Base-by-base conservation (phyloP, 53 echinoderm and acorn worm species). In the Holothuria scabra region DNA sequence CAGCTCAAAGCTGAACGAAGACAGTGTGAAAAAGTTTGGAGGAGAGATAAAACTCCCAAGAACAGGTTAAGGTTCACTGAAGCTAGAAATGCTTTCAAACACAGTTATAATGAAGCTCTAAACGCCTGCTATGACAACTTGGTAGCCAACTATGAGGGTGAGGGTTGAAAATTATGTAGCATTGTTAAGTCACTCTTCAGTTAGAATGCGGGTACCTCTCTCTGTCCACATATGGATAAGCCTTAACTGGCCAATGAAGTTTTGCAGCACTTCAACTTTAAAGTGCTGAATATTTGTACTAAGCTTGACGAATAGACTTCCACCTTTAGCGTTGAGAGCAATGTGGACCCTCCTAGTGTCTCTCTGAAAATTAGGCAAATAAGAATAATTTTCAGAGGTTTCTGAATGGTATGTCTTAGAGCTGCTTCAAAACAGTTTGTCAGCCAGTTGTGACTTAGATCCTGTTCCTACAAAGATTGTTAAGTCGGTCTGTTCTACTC, bases 181-280 rank as follows among this genome's bases (percentile, higher is more conserved):
- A 9, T n/a, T 21, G 21, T 60, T 60, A 24, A 60, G 8, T 21
- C 24, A n/a, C 21, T 21, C 60, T 60, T 60, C 24, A 60, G 60
- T 60, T 5, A 60, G 60, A 60, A 60, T 60, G 8, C 60, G 60
- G 60, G 60, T 60, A 60, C 60, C 4, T 21, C 60, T 60, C 60
- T 60, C 8, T 24, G 4, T 60, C 24, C 60, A 24, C 60, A 60
- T n/a, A n/a, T 60, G 5, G 60, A 60, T 60, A 24, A 60, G 24
- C 8, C 60, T 60, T 2, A 60, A 24, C 60, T 60, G 24, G 60
- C 24, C 60, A 60, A 60, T 60, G 60, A 24, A 8, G 60, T 24
- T 21, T 60, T 60, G 60, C 60, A 60, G 60, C 60, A 60, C 60
- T 60, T 60, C 60, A 60, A 60, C 24, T 60, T 60, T 4, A 60